Evolutionary conservation across 1,140 invertebrate genomes (phyloP), one percentile per base, ranked within the genome.

Genomic region (Temnothorax longispinosus): DNA sequence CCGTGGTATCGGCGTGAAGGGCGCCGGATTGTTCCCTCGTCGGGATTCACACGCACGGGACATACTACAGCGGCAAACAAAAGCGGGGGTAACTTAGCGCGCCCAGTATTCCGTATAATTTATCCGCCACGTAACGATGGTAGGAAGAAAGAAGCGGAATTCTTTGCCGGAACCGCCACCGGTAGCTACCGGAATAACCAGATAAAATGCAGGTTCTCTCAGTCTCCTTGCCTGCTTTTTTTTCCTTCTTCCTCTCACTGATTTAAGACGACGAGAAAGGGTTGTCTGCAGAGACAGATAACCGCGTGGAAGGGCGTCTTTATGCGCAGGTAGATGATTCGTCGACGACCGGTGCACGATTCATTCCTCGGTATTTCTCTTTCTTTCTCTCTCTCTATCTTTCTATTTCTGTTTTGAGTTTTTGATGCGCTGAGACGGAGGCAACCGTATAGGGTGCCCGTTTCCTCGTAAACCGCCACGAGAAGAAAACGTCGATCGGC

Each of bases 151-250:
- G 74, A 81, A 75, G 75, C 52, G 54, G 60, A 62, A 56, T 88
- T 44, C 52, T 84, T 76, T 87, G 84, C 85, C 90, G 80, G 90
- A 91, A 91, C 89, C 74, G 65, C 89, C 77, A 58, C 27, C 75
- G 75, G 69, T 87, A 65, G 81, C 58, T 89, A 93, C 92, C 82
- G 89, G 93, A 90, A 94, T 92, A 93, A 93, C 91, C 92, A 90
- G 91, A 88, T 88, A 44, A 81, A 69, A 86, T 88, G 87, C 92
- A 90, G 88, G 92, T 93, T 88, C 84, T 80, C 65, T 62, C 77
- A n/a, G 11, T 65, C 41, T 65, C 72, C 58, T 54, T 52, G 41
- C 65, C 44, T 54, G 35, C 50, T 41, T 41, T 18, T 54, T 41
- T 41, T 13, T 64, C 44, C n/a, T 41, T 81, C 77, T 84, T 85